A percentile compares a stretch with the other conserved stretches of the same genome.
These are phyloP conservation scores for Diploscapter pachys DNA, from an alignment of 1,140 invertebrate genomes.

Conservation along the genomic window DNA sequence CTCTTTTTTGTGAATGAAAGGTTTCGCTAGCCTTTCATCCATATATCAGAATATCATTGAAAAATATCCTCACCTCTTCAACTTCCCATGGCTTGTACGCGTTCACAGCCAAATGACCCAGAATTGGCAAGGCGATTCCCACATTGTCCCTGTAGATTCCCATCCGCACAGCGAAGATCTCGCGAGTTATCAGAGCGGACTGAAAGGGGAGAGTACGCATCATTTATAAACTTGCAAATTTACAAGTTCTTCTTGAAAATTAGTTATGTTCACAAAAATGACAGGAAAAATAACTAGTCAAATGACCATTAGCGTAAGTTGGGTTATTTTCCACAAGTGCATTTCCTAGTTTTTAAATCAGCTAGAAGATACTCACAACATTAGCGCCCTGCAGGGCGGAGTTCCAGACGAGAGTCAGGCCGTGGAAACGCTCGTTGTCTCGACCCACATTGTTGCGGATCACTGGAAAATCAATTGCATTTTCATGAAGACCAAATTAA, in stretches of 20 bases:
- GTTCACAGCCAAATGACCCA: slow-evolving; percentile 50
- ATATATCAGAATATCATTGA: not conserved
- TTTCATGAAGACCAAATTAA: no score
- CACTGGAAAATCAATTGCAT: no score
- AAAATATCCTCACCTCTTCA: slow-evolving; percentile 24
- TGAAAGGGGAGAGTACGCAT: slow-evolving; percentile 11
- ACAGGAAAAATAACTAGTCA: no score
- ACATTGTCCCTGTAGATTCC: slow-evolving; percentile 41
- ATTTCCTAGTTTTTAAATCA: no score
- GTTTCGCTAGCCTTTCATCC: slow-evolving; percentile 10
- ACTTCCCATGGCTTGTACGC: slow-evolving; percentile 55
- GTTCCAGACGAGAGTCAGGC: slow-evolving; percentile 51
- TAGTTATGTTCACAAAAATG: no score
- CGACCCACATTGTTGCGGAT: slow-evolving; percentile 48
- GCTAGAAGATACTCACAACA: no score
- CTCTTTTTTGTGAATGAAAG: slow-evolving; percentile 18
- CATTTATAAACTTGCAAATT: not conserved
- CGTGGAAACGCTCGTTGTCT: slow-evolving; percentile 50
- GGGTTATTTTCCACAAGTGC: no score
- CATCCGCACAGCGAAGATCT: slow-evolving; percentile 21
- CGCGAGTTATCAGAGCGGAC: slow-evolving; percentile 18
- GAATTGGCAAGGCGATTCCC: slow-evolving; percentile 46
- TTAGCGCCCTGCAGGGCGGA: slow-evolving; percentile 7
- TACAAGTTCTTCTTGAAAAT: slow-evolving; percentile 10
- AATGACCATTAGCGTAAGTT: no score